Evolutionary conservation across 2,113 vertebrate genomes (phyloP), one percentile per base, ranked within the genome.

Genomic region (Austrofundulus limnaeus): DNA sequence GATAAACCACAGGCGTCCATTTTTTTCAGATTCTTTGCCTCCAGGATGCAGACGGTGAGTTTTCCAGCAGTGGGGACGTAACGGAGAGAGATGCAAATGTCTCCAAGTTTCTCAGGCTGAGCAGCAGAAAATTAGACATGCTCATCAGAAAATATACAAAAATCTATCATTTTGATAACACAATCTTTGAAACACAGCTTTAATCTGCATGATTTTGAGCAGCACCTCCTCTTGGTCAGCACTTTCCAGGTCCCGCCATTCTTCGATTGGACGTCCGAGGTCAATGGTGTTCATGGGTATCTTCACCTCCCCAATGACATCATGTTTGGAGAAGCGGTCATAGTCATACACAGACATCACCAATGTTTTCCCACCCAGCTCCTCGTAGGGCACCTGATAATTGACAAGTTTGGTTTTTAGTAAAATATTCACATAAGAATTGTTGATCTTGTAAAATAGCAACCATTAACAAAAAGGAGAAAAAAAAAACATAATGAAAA

Each of bases 1-100:
- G 97, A 99, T 68, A 99, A 93, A 62, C 97, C 96, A 0, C 97
- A 97, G 0, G 98, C 97, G 1, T 99, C 97, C 97, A 99, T 99
- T 91, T 99, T 99, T 92, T 99, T 99, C 75, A 98, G 91, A 86
- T 99, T 99, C 91, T 99, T 99, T 72, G 97, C 97, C 77, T 99
- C 97, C 83, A 99, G 92, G 83, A 99, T 98, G 84, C 96, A 98
- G 81, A 99, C 96, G 0, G 97, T 99, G 76, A 99, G 94, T 71
- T 99, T 99, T 12, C 97, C 97, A 0, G 97, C 97, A 0, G 97
- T 99, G 65, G 97, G 97, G 69, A 99, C 97, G 0, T 99, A 99
- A 59, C 97, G 95, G 3, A 98, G 91, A 8, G 97, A 99, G 74
- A 96, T 97, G 89, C 97, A 98, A 86, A 99, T 98, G 67, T 99